A percentile compares a stretch with the other conserved stretches of the same genome.
These are phyloP conservation scores for Pemphigus obesinymphae DNA, from an alignment of 1,140 invertebrate species.

Conservation along the genomic window DNA sequence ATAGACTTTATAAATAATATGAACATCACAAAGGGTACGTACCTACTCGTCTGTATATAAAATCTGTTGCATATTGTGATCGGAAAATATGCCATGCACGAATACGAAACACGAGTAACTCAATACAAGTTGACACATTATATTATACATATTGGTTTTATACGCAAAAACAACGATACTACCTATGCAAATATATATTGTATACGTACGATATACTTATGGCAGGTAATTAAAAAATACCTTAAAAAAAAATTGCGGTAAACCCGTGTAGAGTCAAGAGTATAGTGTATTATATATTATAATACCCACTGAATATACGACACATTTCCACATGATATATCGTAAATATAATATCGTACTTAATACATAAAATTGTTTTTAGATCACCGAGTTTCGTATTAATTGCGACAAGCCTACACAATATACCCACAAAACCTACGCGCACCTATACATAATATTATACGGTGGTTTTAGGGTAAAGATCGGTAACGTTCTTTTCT, in stretches of 20 bases:
- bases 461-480: no score
- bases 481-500: neutral
- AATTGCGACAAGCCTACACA: neutral
- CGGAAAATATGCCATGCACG: neutral
- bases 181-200: no score
- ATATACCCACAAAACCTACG: neutral
- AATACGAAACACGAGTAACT: neutral
- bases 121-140: neutral
- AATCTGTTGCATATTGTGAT: neutral
- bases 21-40: no score
- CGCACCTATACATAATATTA: neutral
- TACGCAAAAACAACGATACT: neutral
- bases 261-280: neutral
- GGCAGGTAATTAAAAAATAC: neutral
- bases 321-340: no score
- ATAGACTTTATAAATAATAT: no score
- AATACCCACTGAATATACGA: neutral
- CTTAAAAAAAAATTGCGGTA: conserved; percentile 3
- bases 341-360: no score
- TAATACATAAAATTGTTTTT: neutral
- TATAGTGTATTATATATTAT: no score
- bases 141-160: neutral
- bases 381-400: neutral
- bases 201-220: neutral
- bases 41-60: neutral